phyloP scores from a whole-genome alignment of 2,888 invertebrate genomes.

The Chaitophorus viminalis region DNA sequence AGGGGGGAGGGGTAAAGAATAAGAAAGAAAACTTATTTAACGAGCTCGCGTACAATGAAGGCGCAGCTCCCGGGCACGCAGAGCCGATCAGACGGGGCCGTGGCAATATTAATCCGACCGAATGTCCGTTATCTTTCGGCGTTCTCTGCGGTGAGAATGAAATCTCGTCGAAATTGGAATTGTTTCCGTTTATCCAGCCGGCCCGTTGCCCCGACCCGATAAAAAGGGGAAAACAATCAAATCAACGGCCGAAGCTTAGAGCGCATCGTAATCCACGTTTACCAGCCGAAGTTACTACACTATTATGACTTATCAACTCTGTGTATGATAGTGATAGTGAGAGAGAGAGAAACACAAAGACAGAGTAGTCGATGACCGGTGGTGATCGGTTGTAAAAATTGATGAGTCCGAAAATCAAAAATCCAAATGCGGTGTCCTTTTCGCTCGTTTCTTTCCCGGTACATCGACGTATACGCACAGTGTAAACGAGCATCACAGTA shows the following conservation, averaged over 20 bases:
- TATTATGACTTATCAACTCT: background rate
- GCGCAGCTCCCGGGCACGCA: background rate
- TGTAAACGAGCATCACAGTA: too few relatives aligned
- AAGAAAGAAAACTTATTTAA: background rate
- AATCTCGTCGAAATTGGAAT: slow-evolving; percentile 43
- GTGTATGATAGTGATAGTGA: background rate
- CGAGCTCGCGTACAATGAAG: slow-evolving; percentile 10
- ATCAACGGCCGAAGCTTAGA: slow-evolving; percentile 31
- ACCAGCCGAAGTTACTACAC: background rate
- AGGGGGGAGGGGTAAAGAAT: background rate
- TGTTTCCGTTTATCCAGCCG: slow-evolving; percentile 4
- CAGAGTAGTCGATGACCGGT: background rate
- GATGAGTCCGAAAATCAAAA: too few relatives aligned
- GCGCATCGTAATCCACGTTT: slow-evolving; percentile 31
- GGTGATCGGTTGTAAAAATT: background rate
- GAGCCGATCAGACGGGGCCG: background rate
- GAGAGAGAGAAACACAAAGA: background rate
- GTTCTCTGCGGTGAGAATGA: slow-evolving; percentile 15
- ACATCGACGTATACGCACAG: too few relatives aligned
- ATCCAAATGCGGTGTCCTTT: too few relatives aligned
- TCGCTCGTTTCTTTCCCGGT: too few relatives aligned
- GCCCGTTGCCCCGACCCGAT: slow-evolving; percentile 30
- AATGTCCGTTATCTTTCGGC: slow-evolving; percentile 47
- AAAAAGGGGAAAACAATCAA: slow-evolving; percentile 53
- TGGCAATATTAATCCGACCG: slow-evolving; percentile 49